Evolutionary conservation across 2,797 vertebrate species (phyloP), one percentile per base, ranked within the genome.

Genomic region (Amphiprion clarkii): DNA sequence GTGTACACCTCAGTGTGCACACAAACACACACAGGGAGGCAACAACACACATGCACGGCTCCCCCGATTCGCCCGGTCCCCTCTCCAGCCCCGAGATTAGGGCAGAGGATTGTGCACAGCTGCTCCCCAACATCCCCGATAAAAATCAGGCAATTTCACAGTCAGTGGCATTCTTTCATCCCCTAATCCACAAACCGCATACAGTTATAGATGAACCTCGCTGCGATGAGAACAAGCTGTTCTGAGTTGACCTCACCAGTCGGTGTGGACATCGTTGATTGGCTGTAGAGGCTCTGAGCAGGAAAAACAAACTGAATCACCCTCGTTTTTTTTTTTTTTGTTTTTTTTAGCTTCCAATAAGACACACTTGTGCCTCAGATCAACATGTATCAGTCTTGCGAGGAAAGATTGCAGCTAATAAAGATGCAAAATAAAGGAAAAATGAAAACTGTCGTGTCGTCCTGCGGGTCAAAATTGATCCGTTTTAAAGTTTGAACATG

Each of bases 101-200:
- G 89, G 84, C 86, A 84, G 87, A 89, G 90, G 93, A 93, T 94
- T 95, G 94, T 91, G 89, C 93, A 94, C 93, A 94, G 93, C 94
- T 94, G 94, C 92, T 90, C 87, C 89, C 88, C 90, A 92, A 92
- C 92, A 91, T 92, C 90, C 84, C 89, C 74, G 93, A 94, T 95
- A 94, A 91, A 94, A 95, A 95, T 94, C 93, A 90, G 90, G 92
- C 92, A 95, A 94, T 95, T 95, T 95, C 93, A 94, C 94, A 95
- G 93, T 93, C 90, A 92, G 94, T 92, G 92, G 92, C 92, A 94
- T 94, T 94, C 91, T 94, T 93, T 94, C 93, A 93, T 94, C 91
- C 92, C 79, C 85, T 93, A 94, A 94, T 94, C 93, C 94, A 91
- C 88, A 81, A 80, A 85, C 89, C 65, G 86, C 91, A 83, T 90